Evolutionary conservation across 2,797 vertebrate species (phyloP).

Genomic region (Hylomyscus alleni): DNA sequence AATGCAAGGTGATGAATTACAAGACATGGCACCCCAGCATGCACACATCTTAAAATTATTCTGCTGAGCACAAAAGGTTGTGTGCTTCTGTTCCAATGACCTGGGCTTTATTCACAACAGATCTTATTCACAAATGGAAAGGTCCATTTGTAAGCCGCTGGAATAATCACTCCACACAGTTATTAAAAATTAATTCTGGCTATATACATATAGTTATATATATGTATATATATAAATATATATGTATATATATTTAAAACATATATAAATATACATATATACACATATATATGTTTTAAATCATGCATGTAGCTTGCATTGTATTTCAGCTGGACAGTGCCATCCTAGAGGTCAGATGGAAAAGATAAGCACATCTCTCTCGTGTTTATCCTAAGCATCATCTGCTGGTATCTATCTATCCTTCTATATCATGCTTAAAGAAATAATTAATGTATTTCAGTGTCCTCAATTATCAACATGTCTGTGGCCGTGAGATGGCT

Average conservation of each 20-base stretch:
- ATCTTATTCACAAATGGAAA: neutral
- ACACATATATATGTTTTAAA: too few species aligned
- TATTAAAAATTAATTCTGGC: slow-evolving; percentile 15
- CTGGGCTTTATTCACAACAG: neutral
- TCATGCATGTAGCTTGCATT: neutral
- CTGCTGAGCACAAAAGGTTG: neutral
- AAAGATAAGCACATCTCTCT: neutral
- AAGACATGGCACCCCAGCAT: neutral
- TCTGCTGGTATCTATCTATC: neutral
- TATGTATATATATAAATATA: too few species aligned
- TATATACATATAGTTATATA: too few species aligned
- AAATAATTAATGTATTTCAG: neutral
- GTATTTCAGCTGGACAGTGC: neutral
- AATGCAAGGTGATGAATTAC: neutral
- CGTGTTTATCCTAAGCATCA: neutral
- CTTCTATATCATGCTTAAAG: neutral
- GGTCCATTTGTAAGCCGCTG: neutral
- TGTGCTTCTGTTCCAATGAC: accelerated
- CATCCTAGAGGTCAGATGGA: neutral
- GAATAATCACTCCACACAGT: neutral
- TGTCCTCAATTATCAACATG: neutral
- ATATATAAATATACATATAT: too few species aligned
- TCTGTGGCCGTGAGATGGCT: neutral
- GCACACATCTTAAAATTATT: neutral
- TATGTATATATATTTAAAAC: neutral